Percentiles rank a stretch among this genome's conserved stretches.
phyloP scores from a whole-genome alignment of 2,113 vertebrate genomes.

The Halichoerus grypus region DNA sequence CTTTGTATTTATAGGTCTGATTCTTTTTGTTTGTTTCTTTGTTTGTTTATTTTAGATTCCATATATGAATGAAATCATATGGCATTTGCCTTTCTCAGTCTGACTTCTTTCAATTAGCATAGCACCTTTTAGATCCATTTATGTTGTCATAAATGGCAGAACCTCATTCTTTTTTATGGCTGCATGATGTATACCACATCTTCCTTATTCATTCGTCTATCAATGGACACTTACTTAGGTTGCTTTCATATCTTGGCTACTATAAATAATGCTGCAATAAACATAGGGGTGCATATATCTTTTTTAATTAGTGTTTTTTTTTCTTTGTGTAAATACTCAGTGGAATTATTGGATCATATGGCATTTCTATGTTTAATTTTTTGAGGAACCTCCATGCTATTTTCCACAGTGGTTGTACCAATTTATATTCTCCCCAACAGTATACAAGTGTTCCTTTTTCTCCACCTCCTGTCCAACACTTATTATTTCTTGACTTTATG shows the following conservation, averaged over 20 bases:
- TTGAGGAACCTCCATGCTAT: not conserved
- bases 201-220: not conserved
- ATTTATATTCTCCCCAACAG: not conserved
- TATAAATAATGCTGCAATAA: not conserved
- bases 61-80: not conserved
- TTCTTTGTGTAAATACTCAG: not conserved
- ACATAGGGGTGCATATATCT: not conserved
- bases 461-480: not conserved
- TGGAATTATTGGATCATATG: too few relatives aligned
- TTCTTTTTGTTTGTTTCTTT: not conserved
- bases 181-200: not conserved
- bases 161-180: not conserved
- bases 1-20: not conserved
- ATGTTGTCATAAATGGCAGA: not conserved
- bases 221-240: not conserved
- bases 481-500: not conserved
- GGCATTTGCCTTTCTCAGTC: not conserved
- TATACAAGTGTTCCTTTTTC: not conserved
- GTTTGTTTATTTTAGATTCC: not conserved
- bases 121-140: not conserved
- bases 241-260: not conserved
- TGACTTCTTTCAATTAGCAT: not conserved
- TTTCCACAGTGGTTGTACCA: not conserved
- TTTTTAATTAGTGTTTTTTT: not conserved
- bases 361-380: not conserved